Evolutionary conservation across 2,113 vertebrate species (phyloP).

Genomic region (Zootoca vivipara): DNA sequence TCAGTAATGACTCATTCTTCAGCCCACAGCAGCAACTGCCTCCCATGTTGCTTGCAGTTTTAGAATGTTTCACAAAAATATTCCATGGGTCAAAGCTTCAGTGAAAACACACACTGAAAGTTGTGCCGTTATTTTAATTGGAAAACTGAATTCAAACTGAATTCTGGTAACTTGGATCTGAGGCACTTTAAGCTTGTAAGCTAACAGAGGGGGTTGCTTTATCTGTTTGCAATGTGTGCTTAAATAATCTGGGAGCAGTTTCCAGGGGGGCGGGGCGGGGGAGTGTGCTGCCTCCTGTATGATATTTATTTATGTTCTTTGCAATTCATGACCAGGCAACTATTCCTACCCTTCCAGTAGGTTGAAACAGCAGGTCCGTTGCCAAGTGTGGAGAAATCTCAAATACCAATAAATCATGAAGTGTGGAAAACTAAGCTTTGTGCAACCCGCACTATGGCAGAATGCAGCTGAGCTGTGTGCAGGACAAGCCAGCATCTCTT

Average conservation of each 20-base stretch:
- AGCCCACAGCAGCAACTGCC: not conserved
- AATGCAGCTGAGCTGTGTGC: not conserved
- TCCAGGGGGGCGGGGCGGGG: not conserved
- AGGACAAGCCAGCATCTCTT: not conserved
- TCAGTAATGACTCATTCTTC: not conserved
- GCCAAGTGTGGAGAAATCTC: not conserved
- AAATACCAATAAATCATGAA: slow-evolving; percentile 11
- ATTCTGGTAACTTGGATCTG: too few relatives aligned
- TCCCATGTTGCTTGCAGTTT: not conserved
- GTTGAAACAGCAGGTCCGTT: not conserved
- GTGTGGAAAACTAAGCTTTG: not conserved
- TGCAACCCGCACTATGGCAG: not conserved
- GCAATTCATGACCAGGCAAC: not conserved
- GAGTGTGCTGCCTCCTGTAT: not conserved
- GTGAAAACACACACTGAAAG: not conserved
- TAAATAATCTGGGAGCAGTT: not conserved
- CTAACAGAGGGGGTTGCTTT: not conserved
- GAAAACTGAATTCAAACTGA: not conserved
- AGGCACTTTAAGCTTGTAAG: not conserved
- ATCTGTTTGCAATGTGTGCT: not conserved
- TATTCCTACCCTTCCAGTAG: not conserved
- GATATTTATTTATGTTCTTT: not conserved
- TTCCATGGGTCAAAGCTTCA: not conserved
- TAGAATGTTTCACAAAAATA: not conserved
- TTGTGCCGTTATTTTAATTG: too few relatives aligned